phyloP scores from a whole-genome alignment of 2,797 vertebrate genomes.

The Karalla daura region DNA sequence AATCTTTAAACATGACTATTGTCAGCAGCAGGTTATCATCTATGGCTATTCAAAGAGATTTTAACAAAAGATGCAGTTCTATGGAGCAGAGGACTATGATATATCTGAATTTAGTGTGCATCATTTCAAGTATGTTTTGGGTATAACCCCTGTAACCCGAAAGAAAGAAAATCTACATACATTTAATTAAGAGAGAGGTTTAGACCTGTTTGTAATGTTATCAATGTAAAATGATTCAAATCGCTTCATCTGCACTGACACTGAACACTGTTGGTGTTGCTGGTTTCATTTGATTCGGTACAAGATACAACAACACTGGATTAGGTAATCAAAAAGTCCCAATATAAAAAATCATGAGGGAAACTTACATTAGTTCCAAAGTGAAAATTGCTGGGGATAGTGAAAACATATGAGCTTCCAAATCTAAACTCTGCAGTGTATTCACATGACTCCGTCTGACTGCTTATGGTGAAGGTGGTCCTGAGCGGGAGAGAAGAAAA shows the following conservation, averaged over 20 bases:
- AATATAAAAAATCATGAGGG: neutral
- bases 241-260: too few species aligned
- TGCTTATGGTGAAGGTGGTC: constrained; percentile 45
- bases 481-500: constrained; percentile 44
- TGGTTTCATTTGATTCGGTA: too few species aligned
- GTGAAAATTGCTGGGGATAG: constrained; percentile 75
- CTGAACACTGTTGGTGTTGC: too few species aligned
- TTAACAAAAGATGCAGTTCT: neutral
- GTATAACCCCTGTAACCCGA: neutral
- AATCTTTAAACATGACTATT: neutral
- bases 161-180: neutral
- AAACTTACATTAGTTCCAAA: constrained; percentile 71
- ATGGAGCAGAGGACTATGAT: neutral
- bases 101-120: neutral
- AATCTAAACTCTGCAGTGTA: constrained; percentile 79
- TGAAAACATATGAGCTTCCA: constrained; percentile 87
- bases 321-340: too few species aligned
- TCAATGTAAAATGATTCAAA: neutral
- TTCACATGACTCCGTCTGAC: constrained; percentile 59
- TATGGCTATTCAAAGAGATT: neutral
- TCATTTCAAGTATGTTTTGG: neutral
- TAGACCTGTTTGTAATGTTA: neutral
- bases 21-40: too few species aligned
- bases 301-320: too few species aligned
- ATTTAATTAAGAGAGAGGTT: neutral